A percentile compares a stretch with the other conserved stretches of the same genome.
Conservation (phyloP, 1,140 invertebrate species). For the Cylas formicarius region DNA sequence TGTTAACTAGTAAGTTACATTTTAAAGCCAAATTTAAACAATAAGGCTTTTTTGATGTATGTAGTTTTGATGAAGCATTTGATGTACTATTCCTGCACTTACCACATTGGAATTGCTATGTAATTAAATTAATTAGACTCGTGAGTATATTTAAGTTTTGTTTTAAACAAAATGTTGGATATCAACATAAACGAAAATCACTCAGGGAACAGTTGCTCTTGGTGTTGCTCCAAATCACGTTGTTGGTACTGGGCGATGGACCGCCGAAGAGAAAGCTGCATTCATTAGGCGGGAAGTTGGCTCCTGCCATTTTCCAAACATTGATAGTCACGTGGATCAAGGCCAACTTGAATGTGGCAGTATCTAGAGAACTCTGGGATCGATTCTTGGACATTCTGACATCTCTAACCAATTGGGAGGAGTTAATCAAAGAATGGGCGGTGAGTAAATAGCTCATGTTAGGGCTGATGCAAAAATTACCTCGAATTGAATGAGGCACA, state of each 20-base stretch:
- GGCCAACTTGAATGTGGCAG: constrained; percentile 87
- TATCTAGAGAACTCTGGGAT: constrained; percentile 85
- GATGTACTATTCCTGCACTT: no score
- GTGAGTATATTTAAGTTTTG: no score
- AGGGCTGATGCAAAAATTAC: no score
- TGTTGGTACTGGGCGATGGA: constrained; percentile 73
- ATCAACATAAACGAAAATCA: constrained; percentile 16
- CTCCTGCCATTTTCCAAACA: constrained; percentile 90
- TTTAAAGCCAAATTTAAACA: no score
- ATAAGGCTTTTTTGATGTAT: no score
- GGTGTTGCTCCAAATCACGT: constrained; percentile 88
- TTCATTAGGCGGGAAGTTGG: constrained; percentile 73
- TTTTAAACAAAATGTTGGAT: no score
- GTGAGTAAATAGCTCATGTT: constrained; percentile 50
- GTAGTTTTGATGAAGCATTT: no score
- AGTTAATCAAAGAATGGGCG: constrained; percentile 92
- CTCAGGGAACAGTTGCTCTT: constrained; percentile 77
- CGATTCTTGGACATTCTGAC: constrained; percentile 84
- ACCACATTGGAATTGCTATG: no score
- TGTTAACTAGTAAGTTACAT: no score
- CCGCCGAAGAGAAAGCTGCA: constrained; percentile 69
- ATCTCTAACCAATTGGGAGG: constrained; percentile 88
- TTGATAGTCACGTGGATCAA: constrained; percentile 97
- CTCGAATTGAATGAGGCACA: no score
- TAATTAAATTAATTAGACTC: no score